phyloP scores from a whole-genome alignment of 1,140 invertebrate genomes.

The Acyrthosiphon pisum region DNA sequence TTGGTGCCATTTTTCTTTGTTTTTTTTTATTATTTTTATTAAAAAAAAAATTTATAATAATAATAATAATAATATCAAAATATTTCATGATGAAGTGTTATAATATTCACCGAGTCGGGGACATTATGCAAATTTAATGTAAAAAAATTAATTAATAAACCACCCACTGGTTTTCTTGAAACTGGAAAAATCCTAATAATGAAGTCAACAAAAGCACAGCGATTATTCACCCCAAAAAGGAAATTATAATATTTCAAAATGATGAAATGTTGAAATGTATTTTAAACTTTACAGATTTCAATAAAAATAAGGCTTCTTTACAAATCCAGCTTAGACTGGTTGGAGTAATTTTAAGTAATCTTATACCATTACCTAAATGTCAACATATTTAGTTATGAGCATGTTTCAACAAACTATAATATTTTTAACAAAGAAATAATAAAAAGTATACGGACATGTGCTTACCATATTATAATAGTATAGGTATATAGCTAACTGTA shows the following conservation, averaged over 20 bases:
- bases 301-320: background rate
- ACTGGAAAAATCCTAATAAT: slow-evolving; percentile 35
- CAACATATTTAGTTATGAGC: background rate
- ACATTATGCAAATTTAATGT: slow-evolving; percentile 49
- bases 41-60: too few relatives aligned
- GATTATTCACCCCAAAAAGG: background rate
- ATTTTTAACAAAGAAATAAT: background rate
- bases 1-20: slow-evolving; percentile 35
- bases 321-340: background rate
- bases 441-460: background rate
- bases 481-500: too few relatives aligned
- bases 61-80: slow-evolving; percentile 42
- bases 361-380: background rate
- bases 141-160: slow-evolving; percentile 49
- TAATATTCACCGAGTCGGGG: slow-evolving; percentile 27
- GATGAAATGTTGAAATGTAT: background rate
- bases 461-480: too few relatives aligned
- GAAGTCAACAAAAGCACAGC: background rate
- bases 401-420: background rate
- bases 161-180: slow-evolving; percentile 39
- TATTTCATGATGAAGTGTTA: slow-evolving; percentile 46
- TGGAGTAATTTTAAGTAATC: background rate
- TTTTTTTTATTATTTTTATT: slow-evolving; percentile 3
- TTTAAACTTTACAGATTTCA: background rate
- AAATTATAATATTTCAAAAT: slow-evolving; percentile 38